Base-by-base conservation (phyloP, 2,113 vertebrate species). In the Pleuronectes platessa region DNA sequence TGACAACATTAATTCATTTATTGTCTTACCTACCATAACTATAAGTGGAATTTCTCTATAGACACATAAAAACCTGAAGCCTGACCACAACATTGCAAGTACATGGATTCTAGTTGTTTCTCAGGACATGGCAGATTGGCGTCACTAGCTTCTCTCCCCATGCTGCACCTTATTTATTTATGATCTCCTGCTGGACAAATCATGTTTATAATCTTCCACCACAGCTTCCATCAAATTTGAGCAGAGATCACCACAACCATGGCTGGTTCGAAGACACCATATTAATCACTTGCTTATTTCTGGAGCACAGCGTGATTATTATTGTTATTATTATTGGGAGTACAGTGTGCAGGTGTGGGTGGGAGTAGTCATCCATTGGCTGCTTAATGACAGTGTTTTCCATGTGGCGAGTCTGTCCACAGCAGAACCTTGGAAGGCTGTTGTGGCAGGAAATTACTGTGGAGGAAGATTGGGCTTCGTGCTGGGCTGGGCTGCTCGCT, bases 391-490 rank as follows among this genome's bases (percentile, higher is more conserved):
- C 85, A 85, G 86, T 90, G 88, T 92, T 89, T 86, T 91, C 92
- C 87, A 79, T 81, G 61, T 83, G 72, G 78, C 80, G 76, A 82
- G 80, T 82, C 80, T 85, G 75, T 82, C 84, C 68, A 53, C 81
- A 86, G 83, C 79, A 86, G 64, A 88, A 74, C 71, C 77, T 71
- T 70, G 88, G 85, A 85, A 86, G 82, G 86, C 80, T 85, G 85
- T 73, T 90, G 83, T 90, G 83, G 86, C 90, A 92, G 92, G 90
- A 94, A 93, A 93, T 92, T 93, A 79, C 88, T 86, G 88, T 83
- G 89, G 85, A 87, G 88, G 88, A 91, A 92, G 89, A 94, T 90
- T 89, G 83, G 86, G 85, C 90, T 88, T 84, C 81, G 59, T 86
- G 85, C 91, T 91, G 89, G 82, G 92, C 77, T 77, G 86, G 83